Percentiles rank a stretch among this genome's conserved stretches.
phyloP scores from a whole-genome alignment of 2,888 invertebrate genomes.

The Allophyes oxyacanthae region DNA sequence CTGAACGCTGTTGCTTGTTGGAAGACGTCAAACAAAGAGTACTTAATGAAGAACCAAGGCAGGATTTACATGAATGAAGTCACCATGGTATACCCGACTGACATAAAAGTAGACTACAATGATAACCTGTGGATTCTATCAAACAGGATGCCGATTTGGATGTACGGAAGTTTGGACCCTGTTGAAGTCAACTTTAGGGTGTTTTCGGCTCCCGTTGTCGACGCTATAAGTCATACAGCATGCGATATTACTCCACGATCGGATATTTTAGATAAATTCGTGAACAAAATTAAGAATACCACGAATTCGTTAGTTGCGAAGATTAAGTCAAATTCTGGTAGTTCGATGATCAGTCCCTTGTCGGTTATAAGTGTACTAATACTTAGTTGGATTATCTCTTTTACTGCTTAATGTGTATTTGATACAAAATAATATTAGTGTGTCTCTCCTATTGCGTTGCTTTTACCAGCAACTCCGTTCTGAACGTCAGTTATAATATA shows the following conservation, averaged over 20 bases:
- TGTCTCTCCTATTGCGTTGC: conserved; percentile 36
- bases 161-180: conserved; percentile 90
- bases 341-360: conserved; percentile 51
- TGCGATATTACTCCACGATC: conserved; percentile 91
- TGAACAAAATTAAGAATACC: conserved; percentile 85
- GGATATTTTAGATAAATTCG: conserved; percentile 88
- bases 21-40: conserved; percentile 92
- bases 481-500: conserved; percentile 44
- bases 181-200: conserved; percentile 92
- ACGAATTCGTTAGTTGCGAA: conserved; percentile 72
- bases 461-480: conserved; percentile 37
- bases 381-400: conserved; percentile 61
- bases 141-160: conserved; percentile 92
- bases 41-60: conserved; percentile 92
- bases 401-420: conserved; percentile 48
- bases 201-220: conserved; percentile 91
- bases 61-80: conserved; percentile 92
- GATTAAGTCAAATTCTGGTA: conserved; percentile 67
- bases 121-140: conserved; percentile 93
- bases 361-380: conserved; percentile 62
- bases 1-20: conserved; percentile 94
- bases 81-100: conserved; percentile 94
- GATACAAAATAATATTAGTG: conserved; percentile 18
- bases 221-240: conserved; percentile 92
- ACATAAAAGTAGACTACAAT: conserved; percentile 93